Percentiles rank a stretch among this genome's conserved stretches.
phyloP scores from a whole-genome alignment of 2,797 vertebrate species.

The Gambelia wislizenii region DNA sequence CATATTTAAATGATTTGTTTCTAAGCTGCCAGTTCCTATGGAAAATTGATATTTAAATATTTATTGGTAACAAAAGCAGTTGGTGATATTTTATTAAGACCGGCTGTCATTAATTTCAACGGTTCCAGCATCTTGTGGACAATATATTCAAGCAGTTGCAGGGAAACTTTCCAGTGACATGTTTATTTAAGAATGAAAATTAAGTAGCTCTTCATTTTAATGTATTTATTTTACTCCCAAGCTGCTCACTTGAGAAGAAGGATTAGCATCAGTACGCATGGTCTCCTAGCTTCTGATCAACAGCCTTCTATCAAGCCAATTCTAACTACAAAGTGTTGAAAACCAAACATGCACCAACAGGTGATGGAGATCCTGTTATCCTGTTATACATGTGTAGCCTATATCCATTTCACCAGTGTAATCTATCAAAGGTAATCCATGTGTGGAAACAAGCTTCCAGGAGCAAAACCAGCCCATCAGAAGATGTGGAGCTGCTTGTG shows the following conservation, averaged over 20 bases:
- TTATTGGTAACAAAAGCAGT: constrained; percentile 66
- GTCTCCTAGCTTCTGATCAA: constrained; percentile 13
- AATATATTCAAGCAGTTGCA: constrained; percentile 41
- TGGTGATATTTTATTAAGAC: constrained; percentile 64
- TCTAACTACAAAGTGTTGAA: constrained; percentile 21
- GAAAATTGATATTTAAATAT: constrained; percentile 65
- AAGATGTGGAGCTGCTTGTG: background rate
- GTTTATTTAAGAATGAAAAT: constrained; percentile 21
- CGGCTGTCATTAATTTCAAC: constrained; percentile 67
- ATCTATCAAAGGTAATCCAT: background rate
- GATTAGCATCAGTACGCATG: background rate
- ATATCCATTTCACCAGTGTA: constrained; percentile 28
- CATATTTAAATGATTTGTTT: constrained; percentile 43
- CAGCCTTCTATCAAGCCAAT: constrained; percentile 4
- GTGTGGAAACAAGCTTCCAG: background rate
- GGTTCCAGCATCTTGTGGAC: background rate
- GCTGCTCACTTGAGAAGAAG: constrained; percentile 29
- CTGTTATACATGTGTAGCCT: background rate
- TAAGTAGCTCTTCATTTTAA: constrained; percentile 25
- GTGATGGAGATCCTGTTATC: constrained; percentile 19
- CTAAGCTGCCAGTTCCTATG: constrained; percentile 43
- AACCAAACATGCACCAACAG: constrained; percentile 24
- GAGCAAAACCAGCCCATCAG: background rate
- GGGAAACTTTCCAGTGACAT: constrained; percentile 29
- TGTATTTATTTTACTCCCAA: constrained; percentile 40